Evolutionary conservation across 2,797 vertebrate genomes (phyloP).

Genomic region (Myotis planiceps): DNA sequence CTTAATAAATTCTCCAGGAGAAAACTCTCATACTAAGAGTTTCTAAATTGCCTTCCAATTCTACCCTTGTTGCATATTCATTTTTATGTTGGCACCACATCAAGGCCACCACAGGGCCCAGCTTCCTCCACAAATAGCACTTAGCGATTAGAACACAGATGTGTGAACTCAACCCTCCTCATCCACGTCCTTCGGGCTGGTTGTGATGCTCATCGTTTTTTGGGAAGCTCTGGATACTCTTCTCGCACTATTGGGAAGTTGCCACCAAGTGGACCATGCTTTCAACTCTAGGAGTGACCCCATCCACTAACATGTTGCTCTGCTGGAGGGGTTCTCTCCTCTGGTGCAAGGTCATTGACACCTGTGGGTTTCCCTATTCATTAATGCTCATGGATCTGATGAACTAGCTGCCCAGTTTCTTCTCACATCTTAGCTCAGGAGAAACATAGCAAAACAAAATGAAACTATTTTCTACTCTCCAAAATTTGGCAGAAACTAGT

Average conservation of each 20-base stretch:
- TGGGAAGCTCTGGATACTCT: neutral
- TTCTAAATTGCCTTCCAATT: neutral
- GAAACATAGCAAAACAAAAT: conserved; percentile 40
- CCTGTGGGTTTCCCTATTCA: neutral
- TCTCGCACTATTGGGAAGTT: neutral
- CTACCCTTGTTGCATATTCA: neutral
- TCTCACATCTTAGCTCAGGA: neutral
- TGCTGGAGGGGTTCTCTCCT: neutral
- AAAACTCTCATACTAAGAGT: neutral
- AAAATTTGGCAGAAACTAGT: conserved; percentile 46
- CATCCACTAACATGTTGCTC: neutral
- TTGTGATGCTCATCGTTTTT: neutral
- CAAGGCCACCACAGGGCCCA: neutral
- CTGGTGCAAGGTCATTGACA: neutral
- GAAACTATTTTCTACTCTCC: conserved; percentile 31
- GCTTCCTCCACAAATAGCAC: neutral
- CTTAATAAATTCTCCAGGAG: neutral
- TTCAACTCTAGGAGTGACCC: neutral
- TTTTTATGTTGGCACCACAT: neutral
- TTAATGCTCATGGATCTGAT: neutral
- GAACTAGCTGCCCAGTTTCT: neutral
- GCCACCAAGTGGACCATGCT: neutral
- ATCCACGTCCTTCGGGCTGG: neutral
- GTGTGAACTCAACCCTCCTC: neutral
- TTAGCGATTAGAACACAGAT: neutral